These are phyloP conservation scores for cat (Felis catus) DNA, from an alignment of 2,113 vertebrate species.

Conservation along the genomic window DNA sequence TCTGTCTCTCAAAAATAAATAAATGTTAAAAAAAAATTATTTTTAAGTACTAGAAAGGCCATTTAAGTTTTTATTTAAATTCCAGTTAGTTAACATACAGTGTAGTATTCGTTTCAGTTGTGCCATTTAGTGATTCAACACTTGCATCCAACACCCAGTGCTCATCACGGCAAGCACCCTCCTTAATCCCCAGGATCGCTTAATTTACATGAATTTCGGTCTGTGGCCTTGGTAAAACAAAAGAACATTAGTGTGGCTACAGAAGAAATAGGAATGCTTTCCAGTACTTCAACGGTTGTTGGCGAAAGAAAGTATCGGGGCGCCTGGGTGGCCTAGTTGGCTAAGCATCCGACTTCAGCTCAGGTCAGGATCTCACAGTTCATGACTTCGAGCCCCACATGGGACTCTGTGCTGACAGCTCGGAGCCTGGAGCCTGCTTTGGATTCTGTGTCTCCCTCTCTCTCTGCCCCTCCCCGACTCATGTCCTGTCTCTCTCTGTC, in stretches of 20 bases:
- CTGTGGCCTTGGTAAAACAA: background rate
- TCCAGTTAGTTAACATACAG: background rate
- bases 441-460: too few species aligned
- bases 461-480: too few species aligned
- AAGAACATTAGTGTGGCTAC: background rate
- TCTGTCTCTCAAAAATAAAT: too few species aligned
- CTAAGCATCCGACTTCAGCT: too few species aligned
- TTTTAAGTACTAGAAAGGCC: background rate
- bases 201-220: background rate
- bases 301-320: background rate
- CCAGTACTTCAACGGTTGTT: background rate
- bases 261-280: background rate
- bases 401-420: too few species aligned
- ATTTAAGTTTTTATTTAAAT: background rate
- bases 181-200: background rate
- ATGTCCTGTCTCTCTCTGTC: too few species aligned
- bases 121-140: background rate
- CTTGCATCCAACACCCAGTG: background rate
- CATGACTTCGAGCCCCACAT: too few species aligned
- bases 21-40: too few species aligned
- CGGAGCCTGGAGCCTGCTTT: too few species aligned
- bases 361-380: too few species aligned
- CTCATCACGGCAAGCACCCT: background rate
- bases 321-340: too few species aligned
- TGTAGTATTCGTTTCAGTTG: background rate